Evolutionary conservation across 2,888 invertebrate species (phyloP).

Genomic region (Hedychridium roseum): DNA sequence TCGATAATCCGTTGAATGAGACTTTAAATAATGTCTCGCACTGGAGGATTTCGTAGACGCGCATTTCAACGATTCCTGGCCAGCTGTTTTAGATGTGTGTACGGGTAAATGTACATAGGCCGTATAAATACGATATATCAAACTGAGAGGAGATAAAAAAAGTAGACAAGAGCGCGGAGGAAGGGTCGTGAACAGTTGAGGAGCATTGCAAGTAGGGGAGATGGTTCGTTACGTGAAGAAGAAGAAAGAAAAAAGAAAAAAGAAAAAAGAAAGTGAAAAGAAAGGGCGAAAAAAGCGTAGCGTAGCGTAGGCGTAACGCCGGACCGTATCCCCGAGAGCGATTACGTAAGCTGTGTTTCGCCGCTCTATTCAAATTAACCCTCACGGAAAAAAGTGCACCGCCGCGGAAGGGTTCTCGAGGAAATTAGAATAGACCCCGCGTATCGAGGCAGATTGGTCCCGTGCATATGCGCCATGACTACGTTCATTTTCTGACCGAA

Average conservation of each 20-base stretch:
- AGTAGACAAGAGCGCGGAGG: background rate
- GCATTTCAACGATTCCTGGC: no score
- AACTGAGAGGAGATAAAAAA: conserved; percentile 7
- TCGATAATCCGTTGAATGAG: no score
- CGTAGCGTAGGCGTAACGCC: conserved; percentile 50
- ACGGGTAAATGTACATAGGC: no score
- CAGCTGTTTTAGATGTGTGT: no score
- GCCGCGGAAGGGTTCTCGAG: conserved; percentile 48
- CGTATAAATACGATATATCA: no score
- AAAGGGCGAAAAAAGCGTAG: conserved; percentile 20
- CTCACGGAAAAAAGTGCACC: conserved; percentile 50
- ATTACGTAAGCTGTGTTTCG: conserved; percentile 6
- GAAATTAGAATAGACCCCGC: conserved; percentile 55
- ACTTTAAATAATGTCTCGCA: no score
- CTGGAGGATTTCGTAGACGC: no score
- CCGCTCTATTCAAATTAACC: conserved; percentile 61
- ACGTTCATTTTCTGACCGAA: conserved; percentile 50
- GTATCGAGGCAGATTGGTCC: conserved; percentile 39
- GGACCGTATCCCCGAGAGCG: conserved; percentile 16
- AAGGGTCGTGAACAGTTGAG: background rate
- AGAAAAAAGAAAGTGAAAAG: conserved; percentile 6
- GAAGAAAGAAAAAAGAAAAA: conserved; percentile 6
- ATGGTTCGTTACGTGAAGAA: background rate
- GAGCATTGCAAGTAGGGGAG: background rate
- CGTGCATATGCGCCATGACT: conserved; percentile 58